Conservation (phyloP, 2,888 invertebrate species). For the Diaperis boleti region DNA sequence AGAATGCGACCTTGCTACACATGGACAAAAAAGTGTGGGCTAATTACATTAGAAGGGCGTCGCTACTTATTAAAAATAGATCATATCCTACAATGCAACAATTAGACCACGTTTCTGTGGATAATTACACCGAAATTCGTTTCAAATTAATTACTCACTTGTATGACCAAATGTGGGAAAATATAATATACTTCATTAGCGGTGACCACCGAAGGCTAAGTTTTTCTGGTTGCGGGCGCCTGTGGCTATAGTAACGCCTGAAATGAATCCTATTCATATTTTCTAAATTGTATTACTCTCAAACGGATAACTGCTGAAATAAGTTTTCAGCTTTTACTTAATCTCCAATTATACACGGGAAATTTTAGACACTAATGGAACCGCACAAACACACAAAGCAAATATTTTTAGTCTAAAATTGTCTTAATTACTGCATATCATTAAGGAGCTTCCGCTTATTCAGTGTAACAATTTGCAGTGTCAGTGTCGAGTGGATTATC, state of each 20-base stretch:
- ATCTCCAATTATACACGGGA: neutral
- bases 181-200: neutral
- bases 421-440: slow-evolving; percentile 4
- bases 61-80: slow-evolving; percentile 1
- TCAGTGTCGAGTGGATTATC: slow-evolving; percentile 7
- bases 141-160: neutral
- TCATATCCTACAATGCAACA: slow-evolving; percentile 7
- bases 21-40: neutral
- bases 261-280: neutral
- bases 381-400: slow-evolving; percentile 16
- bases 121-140: neutral
- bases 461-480: neutral
- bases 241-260: neutral
- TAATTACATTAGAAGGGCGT: slow-evolving; percentile 1
- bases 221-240: neutral
- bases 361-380: slow-evolving; percentile 24
- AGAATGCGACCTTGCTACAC: neutral
- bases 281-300: neutral
- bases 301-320: neutral
- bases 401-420: slow-evolving; percentile 22
- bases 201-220: neutral
- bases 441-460: neutral
- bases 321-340: neutral
- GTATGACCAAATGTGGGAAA: slow-evolving; percentile 4
- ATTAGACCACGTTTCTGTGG: neutral